A percentile compares a stretch with the other conserved stretches of the same genome.
Conservation (phyloP, 2,797 vertebrate species). For the Neosilurus mollespiculum region DNA sequence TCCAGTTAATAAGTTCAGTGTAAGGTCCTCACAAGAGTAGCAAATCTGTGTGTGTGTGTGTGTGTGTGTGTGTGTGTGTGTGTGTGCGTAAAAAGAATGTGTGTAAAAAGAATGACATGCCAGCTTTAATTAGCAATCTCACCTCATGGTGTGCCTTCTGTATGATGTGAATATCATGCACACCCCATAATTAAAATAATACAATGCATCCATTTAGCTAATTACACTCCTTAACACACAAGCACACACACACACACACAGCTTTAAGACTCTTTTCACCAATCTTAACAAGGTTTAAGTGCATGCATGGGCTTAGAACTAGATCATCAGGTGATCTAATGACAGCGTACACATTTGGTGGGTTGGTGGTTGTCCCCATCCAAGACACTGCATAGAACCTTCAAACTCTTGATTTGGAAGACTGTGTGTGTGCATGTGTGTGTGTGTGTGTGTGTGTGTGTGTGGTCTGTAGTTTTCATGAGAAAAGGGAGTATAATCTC, state of each 20-base stretch:
- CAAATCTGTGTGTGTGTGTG: not conserved
- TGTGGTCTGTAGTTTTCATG: constrained; percentile 47
- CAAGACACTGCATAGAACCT: not conserved
- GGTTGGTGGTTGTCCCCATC: not conserved
- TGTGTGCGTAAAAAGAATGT: not conserved
- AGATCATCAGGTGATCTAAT: not conserved
- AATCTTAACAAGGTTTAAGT: not conserved
- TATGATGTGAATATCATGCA: not conserved
- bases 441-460: constrained; percentile 45
- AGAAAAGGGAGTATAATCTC: constrained; percentile 56
- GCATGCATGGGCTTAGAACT: not conserved
- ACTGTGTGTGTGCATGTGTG: constrained; percentile 45
- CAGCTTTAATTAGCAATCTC: not conserved
- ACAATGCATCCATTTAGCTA: not conserved
- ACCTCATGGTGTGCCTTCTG: not conserved
- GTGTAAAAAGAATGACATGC: not conserved
- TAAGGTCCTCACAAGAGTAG: not conserved
- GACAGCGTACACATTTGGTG: not conserved
- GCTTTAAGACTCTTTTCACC: not conserved
- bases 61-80: not conserved
- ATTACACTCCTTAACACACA: not conserved
- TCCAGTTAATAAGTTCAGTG: too few relatives aligned
- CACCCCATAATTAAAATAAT: not conserved
- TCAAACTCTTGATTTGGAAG: not conserved
- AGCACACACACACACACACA: not conserved